A percentile compares a stretch with the other conserved stretches of the same genome.
Conservation (phyloP, 2,113 vertebrate genomes). For the Colistium nudipinnis region DNA sequence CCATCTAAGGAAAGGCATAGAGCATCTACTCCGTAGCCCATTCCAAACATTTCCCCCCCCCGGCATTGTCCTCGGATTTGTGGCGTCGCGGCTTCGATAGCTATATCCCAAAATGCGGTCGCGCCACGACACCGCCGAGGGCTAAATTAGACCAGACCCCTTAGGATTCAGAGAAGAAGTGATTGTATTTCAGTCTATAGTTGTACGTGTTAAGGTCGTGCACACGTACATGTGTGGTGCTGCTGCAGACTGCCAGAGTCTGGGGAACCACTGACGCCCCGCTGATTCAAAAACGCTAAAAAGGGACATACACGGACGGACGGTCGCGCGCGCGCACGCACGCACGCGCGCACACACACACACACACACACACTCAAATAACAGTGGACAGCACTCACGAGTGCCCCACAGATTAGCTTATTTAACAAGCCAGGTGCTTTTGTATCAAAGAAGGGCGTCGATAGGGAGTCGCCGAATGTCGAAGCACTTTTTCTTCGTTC, state of each 20-base stretch:
- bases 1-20: too few species aligned
- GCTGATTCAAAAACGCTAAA: constrained; percentile 49
- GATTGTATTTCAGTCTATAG: constrained; percentile 62
- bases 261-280: constrained; percentile 17
- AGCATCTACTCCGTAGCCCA: too few species aligned
- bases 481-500: constrained; percentile 25
- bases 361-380: constrained; percentile 31
- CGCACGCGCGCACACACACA: too few species aligned
- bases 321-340: too few species aligned
- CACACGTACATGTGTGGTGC: constrained; percentile 11
- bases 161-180: constrained; percentile 37
- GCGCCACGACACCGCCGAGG: constrained; percentile 21
- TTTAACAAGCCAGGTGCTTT: constrained; percentile 58
- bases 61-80: constrained; percentile 25
- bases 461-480: constrained; percentile 38
- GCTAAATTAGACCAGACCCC: constrained; percentile 32
- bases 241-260: constrained; percentile 68
- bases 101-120: constrained; percentile 31
- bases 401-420: constrained; percentile 72
- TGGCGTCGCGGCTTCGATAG: constrained; percentile 31
- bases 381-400: constrained; percentile 30
- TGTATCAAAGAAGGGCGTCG: constrained; percentile 30
- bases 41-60: too few species aligned
- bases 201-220: constrained; percentile 22
- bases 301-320: too few species aligned